Percentiles rank a stretch among this genome's conserved stretches.
These are phyloP conservation scores for Asteroscopus sphinx DNA, from an alignment of 2,888 invertebrate species.

Conservation along the genomic window DNA sequence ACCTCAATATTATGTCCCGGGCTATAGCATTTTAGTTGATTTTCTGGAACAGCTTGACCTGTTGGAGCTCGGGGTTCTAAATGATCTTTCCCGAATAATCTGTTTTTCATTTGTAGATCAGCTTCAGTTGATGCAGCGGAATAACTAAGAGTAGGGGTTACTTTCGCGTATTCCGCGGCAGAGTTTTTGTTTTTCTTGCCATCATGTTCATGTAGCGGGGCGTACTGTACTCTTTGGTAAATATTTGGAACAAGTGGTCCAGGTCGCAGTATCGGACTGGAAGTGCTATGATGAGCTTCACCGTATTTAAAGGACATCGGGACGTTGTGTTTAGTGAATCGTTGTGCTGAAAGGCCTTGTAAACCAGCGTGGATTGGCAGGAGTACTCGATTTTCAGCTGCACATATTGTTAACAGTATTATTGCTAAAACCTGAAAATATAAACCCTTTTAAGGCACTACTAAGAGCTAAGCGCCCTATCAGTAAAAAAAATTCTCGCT, in stretches of 20 bases:
- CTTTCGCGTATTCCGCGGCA: neutral
- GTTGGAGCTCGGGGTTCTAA: slow-evolving; percentile 60
- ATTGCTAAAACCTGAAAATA: slow-evolving; percentile 35
- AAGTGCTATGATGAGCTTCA: neutral
- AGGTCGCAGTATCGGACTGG: slow-evolving; percentile 2
- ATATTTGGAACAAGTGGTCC: slow-evolving; percentile 1
- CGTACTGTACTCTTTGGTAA: slow-evolving; percentile 59
- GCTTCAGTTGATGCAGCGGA: neutral
- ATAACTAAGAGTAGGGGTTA: neutral
- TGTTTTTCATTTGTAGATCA: neutral
- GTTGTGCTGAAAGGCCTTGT: neutral
- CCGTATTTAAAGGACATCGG: neutral
- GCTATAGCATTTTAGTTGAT: slow-evolving; percentile 49
- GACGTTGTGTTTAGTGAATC: neutral
- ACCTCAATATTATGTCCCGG: slow-evolving; percentile 61
- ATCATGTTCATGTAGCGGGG: slow-evolving; percentile 47
- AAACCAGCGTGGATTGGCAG: neutral
- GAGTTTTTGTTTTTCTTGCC: neutral
- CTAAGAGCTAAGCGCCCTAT: no score
- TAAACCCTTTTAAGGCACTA: slow-evolving; percentile 5
- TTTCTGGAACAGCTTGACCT: slow-evolving; percentile 5
- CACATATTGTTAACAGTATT: slow-evolving; percentile 23
- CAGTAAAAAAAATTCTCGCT: no score
- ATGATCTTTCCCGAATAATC: slow-evolving; percentile 38
- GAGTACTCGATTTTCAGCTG: slow-evolving; percentile 5